Conservation (phyloP, 1,140 invertebrate genomes). For the Metaphire vulgaris region DNA sequence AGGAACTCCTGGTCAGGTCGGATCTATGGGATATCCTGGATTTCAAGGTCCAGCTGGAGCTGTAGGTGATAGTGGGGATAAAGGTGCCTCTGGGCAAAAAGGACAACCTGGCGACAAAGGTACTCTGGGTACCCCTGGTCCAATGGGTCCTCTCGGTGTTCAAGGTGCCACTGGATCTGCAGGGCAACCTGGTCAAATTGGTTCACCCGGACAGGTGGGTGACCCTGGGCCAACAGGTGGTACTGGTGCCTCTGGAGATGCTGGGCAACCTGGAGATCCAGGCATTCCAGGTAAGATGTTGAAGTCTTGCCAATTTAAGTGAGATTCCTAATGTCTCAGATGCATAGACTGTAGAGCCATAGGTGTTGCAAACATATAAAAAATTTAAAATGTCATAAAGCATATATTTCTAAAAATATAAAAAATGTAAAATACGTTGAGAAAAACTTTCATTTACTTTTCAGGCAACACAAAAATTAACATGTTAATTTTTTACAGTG, state of each 20-base stretch:
- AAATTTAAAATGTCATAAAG: no score
- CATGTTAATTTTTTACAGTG: no score
- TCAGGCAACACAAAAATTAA: no score
- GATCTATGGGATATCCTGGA: conserved; percentile 10
- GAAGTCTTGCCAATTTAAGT: no score
- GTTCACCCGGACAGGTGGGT: conserved; percentile 3
- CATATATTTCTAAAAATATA: no score
- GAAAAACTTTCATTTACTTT: no score
- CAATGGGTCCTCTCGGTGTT: background rate
- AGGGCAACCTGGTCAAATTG: conserved; percentile 12
- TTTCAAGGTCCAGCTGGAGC: conserved; percentile 7
- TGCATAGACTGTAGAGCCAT: no score
- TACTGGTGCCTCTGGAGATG: conserved; percentile 9
- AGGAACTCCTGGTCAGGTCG: conserved; percentile 7
- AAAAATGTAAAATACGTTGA: no score
- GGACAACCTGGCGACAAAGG: conserved; percentile 11
- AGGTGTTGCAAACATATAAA: no score
- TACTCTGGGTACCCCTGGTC: conserved; percentile 13
- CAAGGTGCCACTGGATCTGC: conserved; percentile 9
- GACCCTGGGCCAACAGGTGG: background rate
- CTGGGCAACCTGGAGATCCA: conserved; percentile 9
- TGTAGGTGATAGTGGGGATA: background rate
- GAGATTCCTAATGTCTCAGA: no score
- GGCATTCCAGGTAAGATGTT: conserved; percentile 4
- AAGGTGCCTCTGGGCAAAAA: conserved; percentile 8